A percentile compares a stretch with the other conserved stretches of the same genome.
phyloP scores from a whole-genome alignment of 2,888 invertebrate genomes.

The Oeneis ivallda region DNA sequence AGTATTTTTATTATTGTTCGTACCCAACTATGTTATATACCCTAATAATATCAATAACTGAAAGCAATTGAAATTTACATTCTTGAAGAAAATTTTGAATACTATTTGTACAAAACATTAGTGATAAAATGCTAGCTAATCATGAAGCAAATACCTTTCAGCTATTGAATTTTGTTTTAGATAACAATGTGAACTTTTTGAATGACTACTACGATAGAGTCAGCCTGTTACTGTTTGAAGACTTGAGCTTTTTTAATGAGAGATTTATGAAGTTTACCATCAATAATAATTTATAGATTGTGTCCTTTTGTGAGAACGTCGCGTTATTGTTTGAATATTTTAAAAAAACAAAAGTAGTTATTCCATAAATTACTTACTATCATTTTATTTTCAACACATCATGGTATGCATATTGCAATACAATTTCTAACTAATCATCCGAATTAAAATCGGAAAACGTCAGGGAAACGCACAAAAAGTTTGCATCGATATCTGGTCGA shows the following conservation, averaged over 20 bases:
- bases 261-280: too few species aligned
- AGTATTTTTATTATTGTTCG: background rate
- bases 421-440: slow-evolving; percentile 33
- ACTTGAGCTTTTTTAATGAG: too few species aligned
- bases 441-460: slow-evolving; percentile 33
- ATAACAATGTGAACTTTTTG: slow-evolving; percentile 9
- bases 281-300: too few species aligned
- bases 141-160: background rate
- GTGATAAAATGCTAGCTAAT: background rate
- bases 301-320: too few species aligned
- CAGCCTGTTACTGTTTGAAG: background rate
- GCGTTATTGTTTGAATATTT: too few species aligned
- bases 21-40: too few species aligned
- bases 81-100: background rate
- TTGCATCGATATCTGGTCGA: slow-evolving; percentile 31
- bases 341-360: too few species aligned
- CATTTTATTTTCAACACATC: background rate
- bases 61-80: background rate
- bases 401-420: background rate
- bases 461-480: slow-evolving; percentile 32
- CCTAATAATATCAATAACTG: background rate
- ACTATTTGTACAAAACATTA: background rate
- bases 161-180: background rate
- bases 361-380: background rate
- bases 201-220: background rate